These are phyloP conservation scores for Drosophila saltans DNA, from an alignment of 1,140 invertebrate genomes.

Conservation along the genomic window DNA sequence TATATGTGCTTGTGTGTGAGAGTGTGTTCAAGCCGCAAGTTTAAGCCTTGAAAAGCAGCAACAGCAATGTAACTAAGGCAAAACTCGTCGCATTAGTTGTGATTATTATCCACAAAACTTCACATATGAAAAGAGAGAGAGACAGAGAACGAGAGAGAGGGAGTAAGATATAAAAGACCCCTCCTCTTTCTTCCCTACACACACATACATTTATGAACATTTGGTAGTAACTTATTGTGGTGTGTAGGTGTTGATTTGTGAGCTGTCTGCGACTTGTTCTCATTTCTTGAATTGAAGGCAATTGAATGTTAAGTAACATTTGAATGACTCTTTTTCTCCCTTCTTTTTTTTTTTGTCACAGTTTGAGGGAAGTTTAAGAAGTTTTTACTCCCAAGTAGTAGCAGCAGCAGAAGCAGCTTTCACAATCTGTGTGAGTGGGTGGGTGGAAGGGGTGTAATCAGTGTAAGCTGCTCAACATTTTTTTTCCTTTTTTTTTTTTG, in stretches of 20 bases:
- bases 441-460: conserved; percentile 47
- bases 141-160: conserved; percentile 18
- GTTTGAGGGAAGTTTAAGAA: background rate
- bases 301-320: conserved; percentile 71
- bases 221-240: conserved; percentile 26
- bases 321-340: conserved; percentile 47
- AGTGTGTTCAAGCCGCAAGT: background rate
- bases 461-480: conserved; percentile 51
- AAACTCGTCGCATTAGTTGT: conserved; percentile 67
- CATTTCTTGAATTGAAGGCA: conserved; percentile 57
- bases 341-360: background rate
- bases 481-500: background rate
- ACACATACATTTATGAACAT: too few relatives aligned
- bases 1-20: background rate
- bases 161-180: conserved; percentile 8
- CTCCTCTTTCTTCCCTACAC: background rate
- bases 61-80: conserved; percentile 56
- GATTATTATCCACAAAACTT: conserved; percentile 66
- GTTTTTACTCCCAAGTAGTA: background rate
- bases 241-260: conserved; percentile 78
- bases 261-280: conserved; percentile 49
- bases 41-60: conserved; percentile 39
- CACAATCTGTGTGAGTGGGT: too few relatives aligned
- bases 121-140: conserved; percentile 27
- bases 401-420: too few relatives aligned